These are phyloP conservation scores for Augochlorella aurata DNA, from an alignment of 2,888 invertebrate genomes.

Conservation along the genomic window DNA sequence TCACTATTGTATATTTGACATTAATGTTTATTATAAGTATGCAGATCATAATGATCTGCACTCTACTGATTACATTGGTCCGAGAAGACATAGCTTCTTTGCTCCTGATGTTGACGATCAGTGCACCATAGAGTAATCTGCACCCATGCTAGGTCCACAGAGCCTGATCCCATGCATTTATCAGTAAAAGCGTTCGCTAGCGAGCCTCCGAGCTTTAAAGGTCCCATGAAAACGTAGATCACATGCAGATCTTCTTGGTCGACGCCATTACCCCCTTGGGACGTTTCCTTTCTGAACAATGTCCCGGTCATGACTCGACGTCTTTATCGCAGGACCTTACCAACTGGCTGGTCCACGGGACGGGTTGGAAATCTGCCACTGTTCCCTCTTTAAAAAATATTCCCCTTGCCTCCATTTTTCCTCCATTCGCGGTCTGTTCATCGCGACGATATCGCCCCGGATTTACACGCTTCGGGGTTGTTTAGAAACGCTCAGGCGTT, in stretches of 20 bases:
- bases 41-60: no score
- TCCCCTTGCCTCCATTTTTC: background rate
- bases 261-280: constrained; percentile 67
- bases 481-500: constrained; percentile 1
- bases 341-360: background rate
- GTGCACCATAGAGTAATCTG: no score
- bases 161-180: background rate
- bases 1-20: no score
- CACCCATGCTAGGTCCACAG: no score
- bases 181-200: background rate
- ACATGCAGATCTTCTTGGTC: constrained; percentile 44
- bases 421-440: background rate
- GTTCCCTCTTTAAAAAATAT: background rate
- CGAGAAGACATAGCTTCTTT: no score
- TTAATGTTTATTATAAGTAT: no score
- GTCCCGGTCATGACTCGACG: constrained; percentile 69
- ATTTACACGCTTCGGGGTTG: constrained; percentile 4
- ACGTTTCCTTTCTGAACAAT: constrained; percentile 72
- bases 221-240: constrained; percentile 39
- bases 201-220: background rate
- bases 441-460: constrained; percentile 4
- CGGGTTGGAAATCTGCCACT: background rate
- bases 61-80: no score
- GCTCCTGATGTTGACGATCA: no score
- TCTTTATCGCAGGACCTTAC: constrained; percentile 57